phyloP scores from a whole-genome alignment of 1,140 invertebrate species.

The Leptestheria dahalacensis region DNA sequence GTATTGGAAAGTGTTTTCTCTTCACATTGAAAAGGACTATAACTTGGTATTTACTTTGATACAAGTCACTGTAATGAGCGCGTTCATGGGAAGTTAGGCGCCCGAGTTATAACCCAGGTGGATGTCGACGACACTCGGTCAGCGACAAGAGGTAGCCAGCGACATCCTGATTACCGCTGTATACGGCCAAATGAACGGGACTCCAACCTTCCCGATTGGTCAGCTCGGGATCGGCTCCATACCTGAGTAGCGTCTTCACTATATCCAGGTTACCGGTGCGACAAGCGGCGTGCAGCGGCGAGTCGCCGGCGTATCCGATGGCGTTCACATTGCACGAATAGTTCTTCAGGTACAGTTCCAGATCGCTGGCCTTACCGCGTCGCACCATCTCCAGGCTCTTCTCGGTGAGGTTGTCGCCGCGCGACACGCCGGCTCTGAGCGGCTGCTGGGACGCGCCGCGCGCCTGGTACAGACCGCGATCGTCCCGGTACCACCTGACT shows the following conservation, averaged over 20 bases:
- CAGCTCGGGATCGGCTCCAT: slow-evolving; percentile 34
- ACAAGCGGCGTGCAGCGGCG: slow-evolving; percentile 34
- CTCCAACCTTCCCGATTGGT: slow-evolving; percentile 37
- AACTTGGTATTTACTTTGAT: too few relatives aligned
- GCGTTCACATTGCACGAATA: slow-evolving; percentile 25
- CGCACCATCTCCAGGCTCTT: not conserved
- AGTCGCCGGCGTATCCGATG: slow-evolving; percentile 34
- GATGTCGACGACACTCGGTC: too few relatives aligned
- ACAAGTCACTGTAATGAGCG: too few relatives aligned
- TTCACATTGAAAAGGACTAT: too few relatives aligned
- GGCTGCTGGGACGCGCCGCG: not conserved
- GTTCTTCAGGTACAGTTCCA: not conserved
- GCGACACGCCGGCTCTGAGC: not conserved
- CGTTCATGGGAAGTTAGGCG: too few relatives aligned
- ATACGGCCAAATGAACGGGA: slow-evolving; percentile 35
- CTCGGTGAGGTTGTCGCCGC: not conserved
- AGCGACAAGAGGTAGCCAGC: slow-evolving; percentile 27
- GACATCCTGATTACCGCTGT: slow-evolving; percentile 33
- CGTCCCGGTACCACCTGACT: slow-evolving; percentile 4
- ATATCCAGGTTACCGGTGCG: slow-evolving; percentile 35
- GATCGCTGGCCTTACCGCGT: not conserved
- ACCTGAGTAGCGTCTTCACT: slow-evolving; percentile 34
- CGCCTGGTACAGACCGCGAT: not conserved
- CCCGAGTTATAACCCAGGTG: too few relatives aligned
- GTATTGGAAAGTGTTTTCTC: too few relatives aligned